phyloP scores from a whole-genome alignment of 2,888 invertebrate species.

The Deilephila elpenor region DNA sequence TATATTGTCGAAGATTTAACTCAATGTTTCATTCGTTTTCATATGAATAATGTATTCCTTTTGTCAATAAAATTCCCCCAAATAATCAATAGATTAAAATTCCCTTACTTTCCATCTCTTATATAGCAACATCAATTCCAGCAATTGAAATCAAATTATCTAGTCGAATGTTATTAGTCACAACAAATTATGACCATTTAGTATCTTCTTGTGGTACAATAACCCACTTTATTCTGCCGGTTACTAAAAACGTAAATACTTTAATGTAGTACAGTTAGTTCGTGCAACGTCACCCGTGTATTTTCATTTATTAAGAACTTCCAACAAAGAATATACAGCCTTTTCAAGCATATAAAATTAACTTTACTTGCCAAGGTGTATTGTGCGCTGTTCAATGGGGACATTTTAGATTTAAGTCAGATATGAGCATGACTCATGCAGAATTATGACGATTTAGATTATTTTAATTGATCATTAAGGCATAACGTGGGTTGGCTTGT shows the following conservation, averaged over 20 bases:
- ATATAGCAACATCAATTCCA: too few relatives aligned
- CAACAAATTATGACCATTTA: background rate
- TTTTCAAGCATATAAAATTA: constrained; percentile 6
- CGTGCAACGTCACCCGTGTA: background rate
- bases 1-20: too few relatives aligned
- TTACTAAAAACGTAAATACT: background rate
- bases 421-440: constrained; percentile 15
- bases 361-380: background rate
- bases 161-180: background rate
- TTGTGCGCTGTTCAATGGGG: constrained; percentile 2
- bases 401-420: constrained; percentile 10
- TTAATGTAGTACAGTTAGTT: background rate
- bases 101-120: too few relatives aligned
- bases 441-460: constrained; percentile 10
- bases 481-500: background rate
- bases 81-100: too few relatives aligned
- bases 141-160: background rate
- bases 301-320: background rate
- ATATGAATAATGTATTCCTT: too few relatives aligned
- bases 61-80: too few relatives aligned
- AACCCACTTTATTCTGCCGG: background rate
- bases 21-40: too few relatives aligned
- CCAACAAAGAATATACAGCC: too few relatives aligned
- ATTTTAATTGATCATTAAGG: background rate
- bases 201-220: background rate